phyloP scores from a whole-genome alignment of 35 echinoderm and acorn worm genomes.

The Lytechinus pictus region DNA sequence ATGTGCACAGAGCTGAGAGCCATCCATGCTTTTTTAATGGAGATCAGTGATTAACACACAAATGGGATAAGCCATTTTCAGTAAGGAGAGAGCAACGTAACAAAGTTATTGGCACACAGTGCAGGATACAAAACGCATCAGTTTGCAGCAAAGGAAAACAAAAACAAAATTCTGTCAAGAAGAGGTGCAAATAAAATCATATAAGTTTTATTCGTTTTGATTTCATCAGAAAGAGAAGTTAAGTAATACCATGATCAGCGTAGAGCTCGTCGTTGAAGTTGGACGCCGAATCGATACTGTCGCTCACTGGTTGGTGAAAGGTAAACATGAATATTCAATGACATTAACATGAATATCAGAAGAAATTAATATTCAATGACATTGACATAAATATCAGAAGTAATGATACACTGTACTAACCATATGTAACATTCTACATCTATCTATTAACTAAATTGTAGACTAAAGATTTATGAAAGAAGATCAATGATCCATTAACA shows the following conservation, averaged over 20 bases:
- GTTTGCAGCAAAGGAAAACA: neutral
- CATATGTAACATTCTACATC: neutral
- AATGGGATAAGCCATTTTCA: neutral
- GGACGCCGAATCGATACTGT: neutral
- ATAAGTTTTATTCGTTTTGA: neutral
- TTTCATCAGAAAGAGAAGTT: conserved; percentile 20
- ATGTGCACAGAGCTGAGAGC: neutral
- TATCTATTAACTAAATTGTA: neutral
- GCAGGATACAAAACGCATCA: conserved; percentile 10
- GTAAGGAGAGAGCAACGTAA: neutral
- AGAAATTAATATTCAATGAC: neutral
- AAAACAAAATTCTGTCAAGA: neutral
- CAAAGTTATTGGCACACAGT: neutral
- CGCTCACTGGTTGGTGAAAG: neutral
- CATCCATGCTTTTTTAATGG: neutral
- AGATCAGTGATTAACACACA: neutral
- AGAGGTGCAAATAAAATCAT: conserved; percentile 19
- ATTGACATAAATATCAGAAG: neutral
- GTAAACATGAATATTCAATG: conserved; percentile 9
- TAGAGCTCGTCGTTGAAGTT: conserved; percentile 37
- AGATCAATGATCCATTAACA: too few species aligned
- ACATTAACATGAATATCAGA: neutral
- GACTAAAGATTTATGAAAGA: neutral
- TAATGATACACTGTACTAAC: neutral
- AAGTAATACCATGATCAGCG: conserved; percentile 71